phyloP scores from a whole-genome alignment of 2,113 vertebrate genomes.

The Varanus komodoensis region DNA sequence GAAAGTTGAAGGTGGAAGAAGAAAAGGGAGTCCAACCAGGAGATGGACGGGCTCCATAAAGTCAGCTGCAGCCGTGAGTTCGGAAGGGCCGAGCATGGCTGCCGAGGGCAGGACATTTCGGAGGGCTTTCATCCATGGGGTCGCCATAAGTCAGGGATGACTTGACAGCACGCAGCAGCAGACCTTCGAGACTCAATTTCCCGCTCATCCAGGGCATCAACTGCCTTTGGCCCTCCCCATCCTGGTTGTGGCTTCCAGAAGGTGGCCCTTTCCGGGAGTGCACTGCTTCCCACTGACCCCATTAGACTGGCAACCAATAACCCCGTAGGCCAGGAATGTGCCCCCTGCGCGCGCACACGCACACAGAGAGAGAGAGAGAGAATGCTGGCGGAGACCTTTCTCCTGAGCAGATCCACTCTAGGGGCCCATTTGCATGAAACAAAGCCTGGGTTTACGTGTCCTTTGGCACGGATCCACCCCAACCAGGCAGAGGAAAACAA shows the following conservation, averaged over 20 bases:
- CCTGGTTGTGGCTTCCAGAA: not conserved
- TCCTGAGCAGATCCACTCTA: not conserved
- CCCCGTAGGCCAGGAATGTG: not conserved
- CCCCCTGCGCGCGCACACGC: too few relatives aligned
- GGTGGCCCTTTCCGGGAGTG: not conserved
- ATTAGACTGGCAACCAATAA: not conserved
- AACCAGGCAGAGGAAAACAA: not conserved
- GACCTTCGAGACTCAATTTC: not conserved
- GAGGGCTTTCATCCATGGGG: too few relatives aligned
- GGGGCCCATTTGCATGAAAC: not conserved
- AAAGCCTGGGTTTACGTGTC: not conserved
- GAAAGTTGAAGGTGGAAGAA: too few relatives aligned
- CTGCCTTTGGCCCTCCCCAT: not conserved
- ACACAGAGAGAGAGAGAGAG: too few relatives aligned
- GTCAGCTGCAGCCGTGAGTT: too few relatives aligned
- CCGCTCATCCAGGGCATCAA: not conserved
- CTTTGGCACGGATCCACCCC: not conserved
- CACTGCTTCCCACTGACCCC: not conserved
- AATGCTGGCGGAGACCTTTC: not conserved
- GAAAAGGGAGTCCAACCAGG: too few relatives aligned
- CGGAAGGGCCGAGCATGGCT: too few relatives aligned
- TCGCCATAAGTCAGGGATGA: too few relatives aligned
- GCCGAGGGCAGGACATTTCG: too few relatives aligned
- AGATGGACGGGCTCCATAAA: too few relatives aligned
- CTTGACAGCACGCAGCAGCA: too few relatives aligned